These are phyloP conservation scores for Megaceryle alcyon DNA, from an alignment of 2,797 vertebrate genomes.

Conservation along the genomic window DNA sequence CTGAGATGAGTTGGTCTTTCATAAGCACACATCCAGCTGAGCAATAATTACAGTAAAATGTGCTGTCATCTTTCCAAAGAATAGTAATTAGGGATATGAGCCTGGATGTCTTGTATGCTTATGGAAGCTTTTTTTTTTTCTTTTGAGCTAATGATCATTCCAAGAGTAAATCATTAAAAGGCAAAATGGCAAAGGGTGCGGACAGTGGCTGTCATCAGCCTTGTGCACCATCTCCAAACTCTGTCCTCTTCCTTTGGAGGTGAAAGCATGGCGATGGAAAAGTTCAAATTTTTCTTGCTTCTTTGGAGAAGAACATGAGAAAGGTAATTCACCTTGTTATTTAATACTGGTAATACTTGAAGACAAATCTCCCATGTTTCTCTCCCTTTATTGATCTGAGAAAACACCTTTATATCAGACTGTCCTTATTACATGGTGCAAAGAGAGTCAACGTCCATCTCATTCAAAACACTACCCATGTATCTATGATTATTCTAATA, in stretches of 20 bases:
- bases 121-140: constrained; percentile 45
- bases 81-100: constrained; percentile 50
- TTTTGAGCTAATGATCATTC: constrained; percentile 25
- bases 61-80: constrained; percentile 51
- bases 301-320: not conserved
- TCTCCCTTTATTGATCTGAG: not conserved
- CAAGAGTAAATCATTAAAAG: constrained; percentile 54
- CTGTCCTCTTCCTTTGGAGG: not conserved
- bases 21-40: constrained; percentile 37
- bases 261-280: not conserved
- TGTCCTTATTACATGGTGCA: not conserved
- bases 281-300: not conserved
- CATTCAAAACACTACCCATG: not conserved
- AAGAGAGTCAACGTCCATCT: not conserved
- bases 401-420: not conserved
- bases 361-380: not conserved
- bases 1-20: constrained; percentile 22
- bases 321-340: not conserved
- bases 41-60: constrained; percentile 56
- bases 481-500: not conserved
- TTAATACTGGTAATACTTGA: not conserved
- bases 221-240: not conserved
- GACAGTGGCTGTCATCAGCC: not conserved
- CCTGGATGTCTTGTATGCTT: constrained; percentile 31
- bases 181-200: constrained; percentile 27